Conservation (phyloP, 2,888 invertebrate species). For the Cosmopolites sordidus region DNA sequence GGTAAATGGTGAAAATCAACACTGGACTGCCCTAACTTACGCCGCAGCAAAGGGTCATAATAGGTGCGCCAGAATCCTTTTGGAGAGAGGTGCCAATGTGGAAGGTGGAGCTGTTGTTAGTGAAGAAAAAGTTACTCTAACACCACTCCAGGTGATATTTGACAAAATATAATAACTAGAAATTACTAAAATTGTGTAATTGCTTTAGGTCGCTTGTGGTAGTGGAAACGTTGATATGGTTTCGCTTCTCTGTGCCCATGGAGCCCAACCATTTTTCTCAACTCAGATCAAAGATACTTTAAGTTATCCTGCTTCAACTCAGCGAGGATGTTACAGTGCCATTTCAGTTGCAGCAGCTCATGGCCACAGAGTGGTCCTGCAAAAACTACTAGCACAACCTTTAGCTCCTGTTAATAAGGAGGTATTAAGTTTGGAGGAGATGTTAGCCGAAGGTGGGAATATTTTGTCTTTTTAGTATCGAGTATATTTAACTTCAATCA, state of each 20-base stretch:
- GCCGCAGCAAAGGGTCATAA: conserved; percentile 62
- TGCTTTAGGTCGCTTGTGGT: conserved; percentile 75
- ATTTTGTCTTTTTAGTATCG: neutral
- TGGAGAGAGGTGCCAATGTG: conserved; percentile 77
- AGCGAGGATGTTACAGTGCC: conserved; percentile 82
- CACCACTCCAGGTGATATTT: conserved; percentile 75
- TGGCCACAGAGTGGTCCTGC: conserved; percentile 74
- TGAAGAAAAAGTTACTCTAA: conserved; percentile 81
- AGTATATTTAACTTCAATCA: too few relatives aligned
- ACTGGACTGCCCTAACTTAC: conserved; percentile 88
- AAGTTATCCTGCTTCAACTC: conserved; percentile 81
- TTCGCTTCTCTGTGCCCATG: conserved; percentile 72
- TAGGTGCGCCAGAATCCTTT: conserved; percentile 56
- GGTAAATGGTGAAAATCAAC: conserved; percentile 63
- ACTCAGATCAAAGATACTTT: conserved; percentile 79
- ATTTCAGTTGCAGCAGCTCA: conserved; percentile 87
- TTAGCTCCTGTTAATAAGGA: conserved; percentile 63
- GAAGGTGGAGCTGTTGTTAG: conserved; percentile 81
- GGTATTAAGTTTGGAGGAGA: conserved; percentile 82
- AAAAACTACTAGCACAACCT: conserved; percentile 73
- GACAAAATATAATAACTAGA: too few relatives aligned
- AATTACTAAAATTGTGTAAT: too few relatives aligned
- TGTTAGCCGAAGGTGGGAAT: conserved; percentile 71
- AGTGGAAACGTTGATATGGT: conserved; percentile 78
- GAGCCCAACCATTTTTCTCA: conserved; percentile 83